phyloP scores from a whole-genome alignment of 2,113 vertebrate species.

The human region GRCh38 chr5:169514501-169515000 shows the following conservation, averaged over 20 bases:
- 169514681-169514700: not conserved
- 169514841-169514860: not conserved
- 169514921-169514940: not conserved
- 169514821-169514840: not conserved
- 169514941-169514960: not conserved
- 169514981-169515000: not conserved
- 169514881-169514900: slow-evolving; percentile 1
- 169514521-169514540: slow-evolving; percentile 75
- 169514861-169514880: not conserved
- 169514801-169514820: not conserved
- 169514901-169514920: not conserved
- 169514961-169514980: not conserved
- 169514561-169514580: slow-evolving; percentile 39
- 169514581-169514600: slow-evolving; percentile 44
- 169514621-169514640: not conserved
- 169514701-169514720: not conserved
- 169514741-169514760: not conserved
- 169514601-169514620: slow-evolving; percentile 67
- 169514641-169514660: slow-evolving; percentile 51
- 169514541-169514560: slow-evolving; percentile 54
- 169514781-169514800: not conserved
- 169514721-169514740: not conserved
- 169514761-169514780: not conserved
- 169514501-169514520: slow-evolving; percentile 68
- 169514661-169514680: not conserved